A percentile compares a stretch with the other conserved stretches of the same genome.
phyloP scores from a whole-genome alignment of 2,113 vertebrate genomes.

The Anarrhichthys ocellatus region DNA sequence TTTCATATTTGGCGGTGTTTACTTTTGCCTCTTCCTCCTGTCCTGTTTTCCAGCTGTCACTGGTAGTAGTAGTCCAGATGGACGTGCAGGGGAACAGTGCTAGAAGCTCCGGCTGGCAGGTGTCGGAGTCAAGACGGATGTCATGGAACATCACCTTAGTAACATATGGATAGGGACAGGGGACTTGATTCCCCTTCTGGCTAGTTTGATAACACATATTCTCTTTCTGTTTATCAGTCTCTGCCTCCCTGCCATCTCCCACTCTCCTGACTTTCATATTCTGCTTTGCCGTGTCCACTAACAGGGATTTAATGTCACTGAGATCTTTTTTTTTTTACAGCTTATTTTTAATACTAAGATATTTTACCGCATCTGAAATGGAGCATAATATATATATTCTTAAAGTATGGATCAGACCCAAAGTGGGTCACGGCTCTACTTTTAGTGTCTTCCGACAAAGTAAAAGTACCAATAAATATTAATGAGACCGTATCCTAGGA shows the following conservation, averaged over 20 bases:
- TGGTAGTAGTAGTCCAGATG: conserved; percentile 69
- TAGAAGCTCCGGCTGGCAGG: conserved; percentile 71
- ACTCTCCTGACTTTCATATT: conserved; percentile 36
- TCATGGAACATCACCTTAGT: conserved; percentile 81
- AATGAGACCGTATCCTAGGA: conserved; percentile 69
- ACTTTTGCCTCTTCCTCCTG: conserved; percentile 48
- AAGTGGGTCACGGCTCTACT: conserved; percentile 71
- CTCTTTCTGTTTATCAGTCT: conserved; percentile 39
- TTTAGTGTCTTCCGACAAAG: conserved; percentile 64
- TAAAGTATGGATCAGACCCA: conserved; percentile 60
- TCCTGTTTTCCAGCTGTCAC: conserved; percentile 49
- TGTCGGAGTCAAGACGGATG: conserved; percentile 79
- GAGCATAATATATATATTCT: conserved; percentile 56
- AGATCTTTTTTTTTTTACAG: conserved; percentile 4
- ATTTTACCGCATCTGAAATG: conserved; percentile 40
- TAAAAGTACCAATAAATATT: conserved; percentile 80
- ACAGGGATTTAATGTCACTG: conserved; percentile 37
- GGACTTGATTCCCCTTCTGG: conserved; percentile 77
- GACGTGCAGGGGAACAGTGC: conserved; percentile 61
- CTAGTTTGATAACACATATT: conserved; percentile 60
- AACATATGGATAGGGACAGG: conserved; percentile 80
- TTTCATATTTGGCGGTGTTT: conserved; percentile 42
- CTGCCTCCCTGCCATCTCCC: conserved; percentile 9
- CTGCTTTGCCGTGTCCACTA: conserved; percentile 14
- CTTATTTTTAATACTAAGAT: conserved; percentile 17